Base-by-base conservation (phyloP, 2,797 vertebrate species). In the Typhlichthys eigenmanni region DNA sequence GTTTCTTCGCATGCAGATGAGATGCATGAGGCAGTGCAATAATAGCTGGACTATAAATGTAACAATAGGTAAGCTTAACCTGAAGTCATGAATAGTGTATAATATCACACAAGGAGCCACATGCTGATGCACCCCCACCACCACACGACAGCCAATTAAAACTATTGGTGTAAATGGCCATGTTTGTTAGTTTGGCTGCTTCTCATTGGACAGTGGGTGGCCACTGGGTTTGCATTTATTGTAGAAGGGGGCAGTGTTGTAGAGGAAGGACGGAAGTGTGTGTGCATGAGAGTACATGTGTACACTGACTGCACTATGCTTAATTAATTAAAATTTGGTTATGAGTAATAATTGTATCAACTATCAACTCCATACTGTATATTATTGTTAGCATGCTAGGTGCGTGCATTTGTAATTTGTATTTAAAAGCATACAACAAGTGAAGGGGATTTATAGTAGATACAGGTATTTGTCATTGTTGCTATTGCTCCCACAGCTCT, bases 51-150 rank as follows among this genome's bases (percentile, higher is more conserved):
- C 83, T 73, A 78, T 88, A 88, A 89, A 90, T 87, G 79, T 73
- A 86, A 84, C 81, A 89, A 88, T 75, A 80, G 86, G 80, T 86
- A 69, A 77, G 66, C 83, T 85, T 87, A 88, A 91, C 87, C 85
- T 86, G 66, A 78, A 76, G 76, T 77, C 72, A 88, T 80, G 75
- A 85, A 85, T 76, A 67, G 51, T 72, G 46, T 79, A 68, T 76
- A 65, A 81, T 84, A 75, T 79, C 80, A 69, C 64, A 76, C 60
- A 47, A 78, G 72, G 54, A 64, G 75, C 68, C 65, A 49, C 50
- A 67, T 73, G 73, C 74, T 74, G 85, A 81, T 76, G 78, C 67
- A 64, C 80, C 77, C 24, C 70, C 58, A 50, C 71, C 54, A 77
- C 68, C 59, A 76, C 79, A 86, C 34, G 58, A 82, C 76, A 78